A percentile compares a stretch with the other conserved stretches of the same genome.
Conservation (phyloP, 2,113 vertebrate species). For the Rattus rattus region DNA sequence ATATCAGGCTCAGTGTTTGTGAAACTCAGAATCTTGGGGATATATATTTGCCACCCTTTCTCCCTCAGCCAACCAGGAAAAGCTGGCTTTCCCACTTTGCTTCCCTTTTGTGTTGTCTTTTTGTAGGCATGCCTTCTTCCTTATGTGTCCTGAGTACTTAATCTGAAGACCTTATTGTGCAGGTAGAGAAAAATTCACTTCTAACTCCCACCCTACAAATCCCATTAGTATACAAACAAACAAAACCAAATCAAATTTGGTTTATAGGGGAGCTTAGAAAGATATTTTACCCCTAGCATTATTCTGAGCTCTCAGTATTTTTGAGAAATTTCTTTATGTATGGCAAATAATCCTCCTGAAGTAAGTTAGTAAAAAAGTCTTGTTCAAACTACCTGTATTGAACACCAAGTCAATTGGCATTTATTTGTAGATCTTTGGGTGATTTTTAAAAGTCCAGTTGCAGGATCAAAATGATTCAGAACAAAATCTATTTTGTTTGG, state of each 20-base stretch:
- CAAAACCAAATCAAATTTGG: background rate
- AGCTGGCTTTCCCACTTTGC: background rate
- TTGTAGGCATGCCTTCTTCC: background rate
- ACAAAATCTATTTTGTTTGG: background rate
- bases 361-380: conserved; percentile 9
- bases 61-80: background rate
- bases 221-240: background rate
- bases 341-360: conserved; percentile 37
- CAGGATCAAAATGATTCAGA: conserved; percentile 40
- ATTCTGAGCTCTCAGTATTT: conserved; percentile 11
- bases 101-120: conserved; percentile 34
- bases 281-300: conserved; percentile 24
- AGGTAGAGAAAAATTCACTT: background rate
- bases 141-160: conserved; percentile 34
- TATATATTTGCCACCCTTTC: background rate
- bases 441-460: background rate
- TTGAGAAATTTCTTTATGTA: conserved; percentile 41
- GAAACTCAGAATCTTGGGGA: conserved; percentile 3
- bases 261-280: conserved; percentile 42
- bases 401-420: background rate
- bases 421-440: conserved; percentile 28
- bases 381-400: background rate
- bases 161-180: conserved; percentile 31
- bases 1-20: conserved; percentile 35
- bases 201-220: background rate